Percentiles rank a stretch among this genome's conserved stretches.
These are phyloP conservation scores for Lichenostomus cassidix DNA, from an alignment of 2,113 vertebrate species.

Conservation along the genomic window DNA sequence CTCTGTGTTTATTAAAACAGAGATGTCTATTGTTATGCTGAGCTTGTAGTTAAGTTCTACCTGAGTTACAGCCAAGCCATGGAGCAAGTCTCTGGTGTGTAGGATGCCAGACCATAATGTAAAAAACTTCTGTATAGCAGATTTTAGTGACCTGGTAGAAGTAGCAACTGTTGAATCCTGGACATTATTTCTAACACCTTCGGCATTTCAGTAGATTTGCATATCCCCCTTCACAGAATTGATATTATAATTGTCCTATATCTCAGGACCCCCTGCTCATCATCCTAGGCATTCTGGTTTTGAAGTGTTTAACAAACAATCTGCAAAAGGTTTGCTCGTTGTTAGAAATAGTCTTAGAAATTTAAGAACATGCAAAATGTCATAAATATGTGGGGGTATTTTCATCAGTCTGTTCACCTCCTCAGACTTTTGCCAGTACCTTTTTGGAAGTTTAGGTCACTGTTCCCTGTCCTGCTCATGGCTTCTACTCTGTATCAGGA, in stretches of 20 bases:
- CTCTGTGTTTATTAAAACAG: background rate
- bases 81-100: background rate
- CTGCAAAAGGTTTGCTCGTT: background rate
- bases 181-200: background rate
- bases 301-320: background rate
- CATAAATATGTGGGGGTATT: accelerated
- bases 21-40: background rate
- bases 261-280: background rate
- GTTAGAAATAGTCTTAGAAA: background rate
- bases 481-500: background rate
- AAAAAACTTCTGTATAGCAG: background rate
- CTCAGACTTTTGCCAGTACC: background rate
- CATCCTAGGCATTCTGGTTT: background rate
- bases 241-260: background rate
- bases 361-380: background rate
- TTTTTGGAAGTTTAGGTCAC: background rate
- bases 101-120: background rate
- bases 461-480: background rate
- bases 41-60: background rate
- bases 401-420: background rate
- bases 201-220: background rate
- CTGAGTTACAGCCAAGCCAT: background rate
- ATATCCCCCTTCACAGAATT: background rate
- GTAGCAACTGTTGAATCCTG: background rate
- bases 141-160: background rate